Conservation (phyloP, 2,113 vertebrate genomes). For the Rhagologus leucostigma region DNA sequence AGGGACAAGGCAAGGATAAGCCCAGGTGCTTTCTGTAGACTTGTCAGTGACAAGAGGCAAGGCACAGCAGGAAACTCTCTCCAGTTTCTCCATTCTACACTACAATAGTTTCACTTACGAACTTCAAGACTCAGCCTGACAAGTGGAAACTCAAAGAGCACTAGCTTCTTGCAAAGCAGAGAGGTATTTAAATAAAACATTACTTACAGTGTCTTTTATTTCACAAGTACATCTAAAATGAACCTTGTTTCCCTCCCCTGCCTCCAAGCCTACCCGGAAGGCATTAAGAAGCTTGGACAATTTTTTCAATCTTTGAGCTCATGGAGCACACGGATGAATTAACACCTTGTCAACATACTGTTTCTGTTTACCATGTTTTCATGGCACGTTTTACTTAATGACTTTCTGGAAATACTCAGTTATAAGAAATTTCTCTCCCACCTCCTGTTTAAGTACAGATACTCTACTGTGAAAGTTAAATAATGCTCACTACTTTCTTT, state of each 20-base stretch:
- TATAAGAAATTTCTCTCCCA: not conserved
- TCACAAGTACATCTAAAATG: not conserved
- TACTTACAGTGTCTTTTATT: not conserved
- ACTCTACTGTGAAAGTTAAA: not conserved
- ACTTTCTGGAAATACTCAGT: not conserved
- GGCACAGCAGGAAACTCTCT: not conserved
- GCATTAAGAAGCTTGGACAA: not conserved
- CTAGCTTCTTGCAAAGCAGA: not conserved
- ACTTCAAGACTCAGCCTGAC: not conserved
- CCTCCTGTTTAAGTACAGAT: not conserved
- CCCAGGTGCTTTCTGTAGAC: not conserved
- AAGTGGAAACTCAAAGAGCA: not conserved
- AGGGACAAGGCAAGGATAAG: not conserved
- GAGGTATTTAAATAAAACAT: not conserved
- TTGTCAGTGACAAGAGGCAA: not conserved
- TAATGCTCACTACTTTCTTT: not conserved
- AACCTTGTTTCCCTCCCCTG: not conserved
- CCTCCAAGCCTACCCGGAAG: not conserved
- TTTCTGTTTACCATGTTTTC: not conserved
- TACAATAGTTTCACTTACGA: not conserved
- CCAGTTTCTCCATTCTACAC: not conserved
- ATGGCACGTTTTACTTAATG: not conserved
- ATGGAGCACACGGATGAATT: not conserved
- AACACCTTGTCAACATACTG: not conserved
- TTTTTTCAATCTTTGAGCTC: not conserved